Evolutionary conservation across 2,113 vertebrate species (phyloP).

Genomic region (Pyxicephalus adspersus): DNA sequence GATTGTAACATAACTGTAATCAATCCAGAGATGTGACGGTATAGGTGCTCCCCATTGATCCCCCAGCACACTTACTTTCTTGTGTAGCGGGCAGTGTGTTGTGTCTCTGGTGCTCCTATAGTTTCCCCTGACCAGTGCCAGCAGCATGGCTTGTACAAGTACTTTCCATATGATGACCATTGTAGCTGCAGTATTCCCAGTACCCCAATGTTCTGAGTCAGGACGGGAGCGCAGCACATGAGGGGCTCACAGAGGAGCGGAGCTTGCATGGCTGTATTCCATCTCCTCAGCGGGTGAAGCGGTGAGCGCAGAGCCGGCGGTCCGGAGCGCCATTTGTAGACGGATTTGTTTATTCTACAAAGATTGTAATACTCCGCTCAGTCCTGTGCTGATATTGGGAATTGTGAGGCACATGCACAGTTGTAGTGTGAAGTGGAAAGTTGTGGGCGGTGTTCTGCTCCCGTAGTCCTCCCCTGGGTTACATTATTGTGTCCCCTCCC

Average conservation of each 20-base stretch:
- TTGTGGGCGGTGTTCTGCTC: constrained; percentile 34
- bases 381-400: constrained; percentile 11
- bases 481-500: constrained; percentile 38
- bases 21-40: too few species aligned
- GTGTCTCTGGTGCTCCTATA: constrained; percentile 70
- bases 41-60: too few species aligned
- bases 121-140: constrained; percentile 72
- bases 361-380: neutral
- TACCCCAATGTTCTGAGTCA: neutral
- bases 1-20: too few species aligned
- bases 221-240: neutral
- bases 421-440: constrained; percentile 41
- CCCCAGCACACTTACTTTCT: constrained; percentile 67
- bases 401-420: constrained; percentile 32
- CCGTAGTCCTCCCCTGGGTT: constrained; percentile 28
- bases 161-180: constrained; percentile 73
- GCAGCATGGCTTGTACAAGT: constrained; percentile 71
- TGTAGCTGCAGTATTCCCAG: constrained; percentile 56
- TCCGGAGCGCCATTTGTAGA: constrained; percentile 25
- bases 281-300: neutral
- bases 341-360: neutral
- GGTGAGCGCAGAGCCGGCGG: neutral
- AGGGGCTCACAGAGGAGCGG: neutral
- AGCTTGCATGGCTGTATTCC: neutral
- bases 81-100: constrained; percentile 72